Evolutionary conservation across 1,140 invertebrate genomes (phyloP).

Genomic region (Monomorium pharaonis): DNA sequence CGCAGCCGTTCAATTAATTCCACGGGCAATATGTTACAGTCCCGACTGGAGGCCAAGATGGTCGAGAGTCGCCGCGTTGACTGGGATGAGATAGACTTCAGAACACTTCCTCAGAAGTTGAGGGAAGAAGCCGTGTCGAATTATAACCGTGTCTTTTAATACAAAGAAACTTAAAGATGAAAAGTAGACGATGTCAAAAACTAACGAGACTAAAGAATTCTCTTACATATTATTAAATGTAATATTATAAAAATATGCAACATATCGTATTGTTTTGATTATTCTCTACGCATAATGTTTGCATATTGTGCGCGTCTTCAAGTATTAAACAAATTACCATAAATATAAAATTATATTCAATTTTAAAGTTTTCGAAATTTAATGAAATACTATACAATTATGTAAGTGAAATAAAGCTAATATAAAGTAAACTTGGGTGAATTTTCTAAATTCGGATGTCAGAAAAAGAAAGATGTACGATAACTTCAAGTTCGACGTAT

Average conservation of each 20-base stretch:
- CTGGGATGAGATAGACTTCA: neutral
- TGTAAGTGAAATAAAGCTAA: neutral
- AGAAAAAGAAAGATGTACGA: neutral
- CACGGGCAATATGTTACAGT: constrained; percentile 70
- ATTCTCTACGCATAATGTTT: neutral
- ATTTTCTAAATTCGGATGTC: neutral
- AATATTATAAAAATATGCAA: neutral
- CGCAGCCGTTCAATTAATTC: constrained; percentile 79
- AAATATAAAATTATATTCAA: neutral
- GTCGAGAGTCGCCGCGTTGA: neutral
- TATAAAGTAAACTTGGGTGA: neutral
- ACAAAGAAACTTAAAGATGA: neutral
- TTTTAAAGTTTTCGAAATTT: neutral
- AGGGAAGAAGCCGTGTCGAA: neutral
- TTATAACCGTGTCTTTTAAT: neutral
- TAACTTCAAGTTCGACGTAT: neutral
- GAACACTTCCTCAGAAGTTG: neutral
- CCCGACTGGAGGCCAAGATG: neutral
- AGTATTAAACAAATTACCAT: neutral
- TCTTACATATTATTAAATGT: neutral
- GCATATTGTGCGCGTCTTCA: neutral
- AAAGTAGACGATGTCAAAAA: neutral
- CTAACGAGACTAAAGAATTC: neutral
- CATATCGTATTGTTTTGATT: neutral
- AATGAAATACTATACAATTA: neutral